These are phyloP conservation scores for Hetaerina americana DNA, from an alignment of 1,140 invertebrate species.

Conservation along the genomic window DNA sequence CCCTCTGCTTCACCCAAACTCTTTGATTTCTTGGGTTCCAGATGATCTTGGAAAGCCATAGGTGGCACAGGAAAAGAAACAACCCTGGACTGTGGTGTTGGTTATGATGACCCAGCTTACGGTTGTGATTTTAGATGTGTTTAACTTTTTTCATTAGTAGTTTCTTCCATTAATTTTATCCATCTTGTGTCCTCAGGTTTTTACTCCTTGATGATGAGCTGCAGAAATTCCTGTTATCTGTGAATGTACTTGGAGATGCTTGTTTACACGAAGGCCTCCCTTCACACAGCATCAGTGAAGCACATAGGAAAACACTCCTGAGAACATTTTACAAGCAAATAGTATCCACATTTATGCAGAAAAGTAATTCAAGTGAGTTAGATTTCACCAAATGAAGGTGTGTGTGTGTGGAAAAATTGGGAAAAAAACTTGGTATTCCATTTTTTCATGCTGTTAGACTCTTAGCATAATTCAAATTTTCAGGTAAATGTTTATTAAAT, in stretches of 20 bases:
- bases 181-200: background rate
- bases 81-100: background rate
- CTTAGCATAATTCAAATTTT: background rate
- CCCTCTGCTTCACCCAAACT: background rate
- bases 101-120: background rate
- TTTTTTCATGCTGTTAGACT: background rate
- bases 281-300: background rate
- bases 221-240: background rate
- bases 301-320: background rate
- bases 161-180: background rate
- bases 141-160: background rate
- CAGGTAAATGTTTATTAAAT: background rate
- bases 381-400: no score
- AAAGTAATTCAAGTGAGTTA: background rate
- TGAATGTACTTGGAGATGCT: background rate
- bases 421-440: no score
- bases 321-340: background rate
- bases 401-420: no score
- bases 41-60: no score
- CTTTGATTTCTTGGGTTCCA: background rate
- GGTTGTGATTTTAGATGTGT: background rate
- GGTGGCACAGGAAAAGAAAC: no score
- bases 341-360: background rate
- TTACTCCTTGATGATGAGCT: background rate
- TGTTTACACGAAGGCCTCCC: background rate